A percentile compares a stretch with the other conserved stretches of the same genome.
Evolutionary conservation across 2,888 invertebrate species (phyloP).

Genomic region (Oscheius sp.): DNA sequence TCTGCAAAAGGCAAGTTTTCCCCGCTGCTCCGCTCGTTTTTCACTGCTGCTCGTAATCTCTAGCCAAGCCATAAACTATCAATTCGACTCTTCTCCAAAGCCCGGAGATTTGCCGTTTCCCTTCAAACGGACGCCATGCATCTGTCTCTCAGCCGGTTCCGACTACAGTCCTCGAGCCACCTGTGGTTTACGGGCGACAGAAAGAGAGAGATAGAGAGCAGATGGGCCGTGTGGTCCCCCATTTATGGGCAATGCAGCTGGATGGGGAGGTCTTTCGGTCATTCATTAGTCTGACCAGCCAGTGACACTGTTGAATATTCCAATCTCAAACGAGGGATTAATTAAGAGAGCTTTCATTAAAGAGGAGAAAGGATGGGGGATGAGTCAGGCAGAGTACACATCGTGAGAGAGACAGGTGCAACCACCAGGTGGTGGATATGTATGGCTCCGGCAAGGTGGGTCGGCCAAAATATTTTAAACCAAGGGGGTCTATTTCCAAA

Average conservation of each 20-base stretch:
- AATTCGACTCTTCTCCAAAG: background rate
- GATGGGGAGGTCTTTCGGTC: background rate
- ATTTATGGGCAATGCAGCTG: conserved; percentile 30
- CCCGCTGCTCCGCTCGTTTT: background rate
- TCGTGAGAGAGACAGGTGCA: background rate
- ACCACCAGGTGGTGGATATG: background rate
- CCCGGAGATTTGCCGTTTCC: too few relatives aligned
- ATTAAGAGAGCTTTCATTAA: background rate
- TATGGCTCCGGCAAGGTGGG: background rate
- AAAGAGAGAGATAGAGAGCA: too few relatives aligned
- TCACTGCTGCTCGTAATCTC: background rate
- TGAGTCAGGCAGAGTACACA: background rate
- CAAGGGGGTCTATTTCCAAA: too few relatives aligned
- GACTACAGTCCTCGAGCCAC: background rate
- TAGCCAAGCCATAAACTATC: background rate
- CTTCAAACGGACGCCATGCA: background rate
- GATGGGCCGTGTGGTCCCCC: conserved; percentile 23
- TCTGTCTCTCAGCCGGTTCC: background rate
- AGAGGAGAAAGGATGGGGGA: background rate
- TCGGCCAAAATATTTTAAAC: too few relatives aligned
- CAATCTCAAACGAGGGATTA: conserved; percentile 4
- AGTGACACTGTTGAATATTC: conserved; percentile 8
- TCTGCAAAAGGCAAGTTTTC: too few relatives aligned
- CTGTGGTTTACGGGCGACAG: conserved; percentile 25
- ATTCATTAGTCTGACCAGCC: conserved; percentile 16